Evolutionary conservation across 2,113 vertebrate species (phyloP), one percentile per base, ranked within the genome.

Genomic region (Triplophysa rosa): DNA sequence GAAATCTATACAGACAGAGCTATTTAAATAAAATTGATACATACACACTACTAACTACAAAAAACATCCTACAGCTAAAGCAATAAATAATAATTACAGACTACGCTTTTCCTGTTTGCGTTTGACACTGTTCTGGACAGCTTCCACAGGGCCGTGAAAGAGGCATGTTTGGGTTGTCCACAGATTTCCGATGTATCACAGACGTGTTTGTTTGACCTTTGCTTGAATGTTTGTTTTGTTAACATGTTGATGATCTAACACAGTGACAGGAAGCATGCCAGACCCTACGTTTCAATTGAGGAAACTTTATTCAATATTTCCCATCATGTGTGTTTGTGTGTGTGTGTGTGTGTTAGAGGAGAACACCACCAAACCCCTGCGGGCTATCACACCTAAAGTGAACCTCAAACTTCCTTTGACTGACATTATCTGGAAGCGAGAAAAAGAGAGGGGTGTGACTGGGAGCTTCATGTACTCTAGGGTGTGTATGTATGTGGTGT

Each of bases 371-470:
- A 76, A 65, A 65, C 26, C 45, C 73, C 73, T 54, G 73, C 61
- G 54, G 45, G 62, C 73, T 49, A 21, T 77, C 42, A 65, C 42
- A 77, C 73, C 61, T 76, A 49, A 74, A 73, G 3, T 77, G 73
- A 77, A 65, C 24, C 73, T 52, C 26, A 77, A 77, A 77, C 73
- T 77, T 77, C 73, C 73, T 77, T 77, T 65, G 62, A 77, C 24
- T 77, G 73, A 77, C 73, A 77, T 77, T 77, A 52, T 24, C 73
- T 21, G 73, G 13, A 77, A 77, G 73, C 45, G 0, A 0, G 11
- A 54, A 24, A 45, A 64, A 77, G 61, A 77, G 62, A 33, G 42
- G 62, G 59, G 73, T 77, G 73, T 26, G 26, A 74, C 58, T n/a
- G 40, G 58, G 21, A 74, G 71, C 58, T 63, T 59, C 62, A 78